phyloP scores from a whole-genome alignment of 1,140 invertebrate genomes.

The Sogatella furcifera region DNA sequence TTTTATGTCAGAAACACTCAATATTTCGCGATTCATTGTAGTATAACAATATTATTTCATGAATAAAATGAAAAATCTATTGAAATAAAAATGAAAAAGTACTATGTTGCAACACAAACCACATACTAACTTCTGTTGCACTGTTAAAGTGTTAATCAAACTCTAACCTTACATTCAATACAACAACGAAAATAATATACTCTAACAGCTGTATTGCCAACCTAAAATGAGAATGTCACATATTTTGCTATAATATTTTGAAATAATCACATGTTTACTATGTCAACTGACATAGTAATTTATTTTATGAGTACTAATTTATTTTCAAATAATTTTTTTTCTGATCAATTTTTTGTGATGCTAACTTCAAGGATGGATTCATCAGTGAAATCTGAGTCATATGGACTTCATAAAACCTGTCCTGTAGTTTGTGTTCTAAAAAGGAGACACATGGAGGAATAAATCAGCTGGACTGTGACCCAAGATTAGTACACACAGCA shows the following conservation, averaged over 20 bases:
- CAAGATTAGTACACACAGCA: neutral
- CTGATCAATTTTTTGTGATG: neutral
- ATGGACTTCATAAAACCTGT: neutral
- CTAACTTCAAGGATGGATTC: neutral
- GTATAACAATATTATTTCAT: neutral
- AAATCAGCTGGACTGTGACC: neutral
- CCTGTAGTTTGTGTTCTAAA: neutral
- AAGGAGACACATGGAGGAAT: neutral
- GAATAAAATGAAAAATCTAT: neutral
- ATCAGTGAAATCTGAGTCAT: neutral
- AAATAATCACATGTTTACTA: neutral
- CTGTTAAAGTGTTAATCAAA: no score
- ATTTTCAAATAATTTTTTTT: neutral
- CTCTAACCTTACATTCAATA: no score
- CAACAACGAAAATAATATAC: no score
- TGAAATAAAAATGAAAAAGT: neutral
- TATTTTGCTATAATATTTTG: neutral
- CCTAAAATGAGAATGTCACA: no score
- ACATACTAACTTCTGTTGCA: no score
- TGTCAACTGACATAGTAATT: neutral
- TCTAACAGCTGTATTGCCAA: no score
- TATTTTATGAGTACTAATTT: neutral
- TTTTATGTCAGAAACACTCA: neutral
- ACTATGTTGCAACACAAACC: neutral
- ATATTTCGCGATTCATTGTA: neutral